Evolutionary conservation across 53 echinoderm and acorn worm species (phyloP), one percentile per base, ranked within the genome.

Genomic region (Henricia sp.): DNA sequence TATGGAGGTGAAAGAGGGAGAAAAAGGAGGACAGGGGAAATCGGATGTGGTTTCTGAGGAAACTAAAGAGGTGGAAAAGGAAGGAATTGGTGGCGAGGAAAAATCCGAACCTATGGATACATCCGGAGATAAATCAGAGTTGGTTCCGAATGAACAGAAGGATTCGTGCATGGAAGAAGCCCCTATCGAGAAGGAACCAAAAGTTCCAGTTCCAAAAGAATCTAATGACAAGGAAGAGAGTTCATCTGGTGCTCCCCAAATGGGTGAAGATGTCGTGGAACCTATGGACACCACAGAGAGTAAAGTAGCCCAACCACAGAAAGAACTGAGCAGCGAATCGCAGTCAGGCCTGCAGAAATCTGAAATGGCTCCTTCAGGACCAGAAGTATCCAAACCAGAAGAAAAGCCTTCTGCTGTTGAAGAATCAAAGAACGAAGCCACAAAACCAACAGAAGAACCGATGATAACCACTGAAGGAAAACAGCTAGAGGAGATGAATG

Each of bases 101-200:
- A 57, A 80, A 50, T 17, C 65, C 0, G 80, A 80, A 64, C 46
- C 50, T 14, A 50, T 76, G 76, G 76, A 76, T 29, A 21, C 25
- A 30, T 58, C 59, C 1, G 26, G 40, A 26, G 19, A 36, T 19
- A 23, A 32, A 52, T 52, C 73, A 27, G 8, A 19, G 59, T 57
- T 58, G 29, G 32, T 28, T 67, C 37, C 28, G 1, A 29, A 14
- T 0, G 67, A 67, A 67, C 33, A 17, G 13, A 37, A 17, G 21
- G n/a, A 0, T 38, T 1, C 39, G 12, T 67, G 37, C 23, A 37
- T 24, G 54, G 11, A 55, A 10, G 21, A 20, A 12, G 17, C 55
- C 4, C 6, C 55, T 19, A 16, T 33, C 9, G 62, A 4, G 62
- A 11, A 33, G 17, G 73, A 73, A 52, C 52, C 55, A 34, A 53